A percentile compares a stretch with the other conserved stretches of the same genome.
Conservation (phyloP, 2,797 vertebrate species). For the Anomalospiza imberbis region DNA sequence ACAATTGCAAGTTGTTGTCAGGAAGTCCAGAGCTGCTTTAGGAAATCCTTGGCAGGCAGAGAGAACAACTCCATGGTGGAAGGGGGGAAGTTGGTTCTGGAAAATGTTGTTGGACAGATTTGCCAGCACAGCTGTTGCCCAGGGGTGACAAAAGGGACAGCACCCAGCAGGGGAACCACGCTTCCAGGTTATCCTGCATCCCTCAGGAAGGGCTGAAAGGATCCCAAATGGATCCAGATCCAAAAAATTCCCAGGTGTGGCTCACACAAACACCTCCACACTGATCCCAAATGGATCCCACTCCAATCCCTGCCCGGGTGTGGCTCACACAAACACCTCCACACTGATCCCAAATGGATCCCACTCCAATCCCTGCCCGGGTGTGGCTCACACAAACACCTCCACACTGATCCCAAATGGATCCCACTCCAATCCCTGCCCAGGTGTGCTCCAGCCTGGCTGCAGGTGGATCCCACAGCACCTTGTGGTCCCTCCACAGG, state of each 20-base stretch:
- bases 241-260: no score
- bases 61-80: background rate
- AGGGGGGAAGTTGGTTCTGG: background rate
- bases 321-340: background rate
- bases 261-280: background rate
- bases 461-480: rapidly evolving
- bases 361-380: no score
- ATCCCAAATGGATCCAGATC: background rate
- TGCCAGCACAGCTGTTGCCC: background rate
- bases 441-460: background rate
- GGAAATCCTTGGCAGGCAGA: background rate
- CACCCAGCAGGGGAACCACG: rapidly evolving
- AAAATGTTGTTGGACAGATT: background rate
- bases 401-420: background rate
- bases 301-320: no score
- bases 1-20: constrained; percentile 39
- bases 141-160: background rate
- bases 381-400: background rate
- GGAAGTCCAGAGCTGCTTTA: constrained; percentile 12
- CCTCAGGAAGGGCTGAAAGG: background rate
- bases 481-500: no score
- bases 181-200: background rate
- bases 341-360: background rate
- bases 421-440: background rate
- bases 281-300: background rate